A percentile compares a stretch with the other conserved stretches of the same genome.
Conservation (phyloP, 2,888 invertebrate genomes). For the Hydraecia micacea region DNA sequence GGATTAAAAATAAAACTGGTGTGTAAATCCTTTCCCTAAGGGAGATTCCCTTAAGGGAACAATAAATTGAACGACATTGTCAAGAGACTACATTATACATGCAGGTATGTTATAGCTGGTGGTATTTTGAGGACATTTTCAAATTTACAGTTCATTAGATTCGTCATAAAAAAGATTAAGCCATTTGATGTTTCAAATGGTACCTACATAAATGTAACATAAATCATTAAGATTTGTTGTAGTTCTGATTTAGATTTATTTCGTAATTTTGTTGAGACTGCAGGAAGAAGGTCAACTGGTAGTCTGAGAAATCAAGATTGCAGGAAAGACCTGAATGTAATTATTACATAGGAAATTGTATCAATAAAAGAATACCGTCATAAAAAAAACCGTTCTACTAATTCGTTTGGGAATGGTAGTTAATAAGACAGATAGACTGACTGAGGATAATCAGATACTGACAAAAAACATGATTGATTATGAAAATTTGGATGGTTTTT, state of each 20-base stretch:
- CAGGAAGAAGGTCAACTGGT: background rate
- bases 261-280: slow-evolving; percentile 3
- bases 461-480: background rate
- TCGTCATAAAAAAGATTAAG: slow-evolving; percentile 43
- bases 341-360: background rate
- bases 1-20: too few relatives aligned
- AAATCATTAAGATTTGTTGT: slow-evolving; percentile 41
- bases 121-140: slow-evolving; percentile 3
- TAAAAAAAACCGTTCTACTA: background rate
- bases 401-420: background rate
- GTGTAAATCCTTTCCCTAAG: too few relatives aligned
- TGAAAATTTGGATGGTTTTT: too few relatives aligned
- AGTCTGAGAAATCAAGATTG: background rate
- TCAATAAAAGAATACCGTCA: background rate
- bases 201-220: slow-evolving; percentile 45
- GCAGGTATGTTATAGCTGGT: slow-evolving; percentile 31
- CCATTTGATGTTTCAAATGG: slow-evolving; percentile 30
- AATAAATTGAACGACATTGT: slow-evolving; percentile 40
- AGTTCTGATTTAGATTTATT: slow-evolving; percentile 29
- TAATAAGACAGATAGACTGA: too few relatives aligned
- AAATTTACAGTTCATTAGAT: slow-evolving; percentile 29
- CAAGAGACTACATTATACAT: slow-evolving; percentile 43
- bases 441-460: background rate
- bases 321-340: slow-evolving; percentile 8
- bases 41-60: background rate